These are phyloP conservation scores for Anthonomus grandis DNA, from an alignment of 1,140 invertebrate species.

Conservation along the genomic window DNA sequence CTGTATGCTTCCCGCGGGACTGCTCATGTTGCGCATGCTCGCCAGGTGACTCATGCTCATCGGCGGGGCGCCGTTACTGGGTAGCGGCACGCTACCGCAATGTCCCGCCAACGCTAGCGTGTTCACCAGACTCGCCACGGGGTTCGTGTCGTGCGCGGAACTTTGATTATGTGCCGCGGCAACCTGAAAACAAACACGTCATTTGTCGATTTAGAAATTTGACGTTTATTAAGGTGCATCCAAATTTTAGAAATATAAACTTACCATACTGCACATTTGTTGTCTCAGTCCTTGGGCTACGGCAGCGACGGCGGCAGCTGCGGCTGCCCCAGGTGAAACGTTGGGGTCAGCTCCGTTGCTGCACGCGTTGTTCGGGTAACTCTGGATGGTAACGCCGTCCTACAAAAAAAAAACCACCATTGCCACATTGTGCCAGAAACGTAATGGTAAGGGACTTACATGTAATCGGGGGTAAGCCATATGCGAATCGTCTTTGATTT, in stretches of 20 bases:
- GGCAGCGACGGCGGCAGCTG: constrained; percentile 69
- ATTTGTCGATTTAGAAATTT: no score
- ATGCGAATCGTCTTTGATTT: constrained; percentile 72
- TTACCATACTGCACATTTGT: constrained; percentile 68
- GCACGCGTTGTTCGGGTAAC: constrained; percentile 47
- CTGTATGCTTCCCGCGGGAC: constrained; percentile 46
- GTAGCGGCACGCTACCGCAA: constrained; percentile 46
- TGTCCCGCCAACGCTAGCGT: constrained; percentile 44
- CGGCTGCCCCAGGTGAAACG: constrained; percentile 61
- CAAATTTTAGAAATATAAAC: no score
- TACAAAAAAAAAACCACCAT: constrained; percentile 15
- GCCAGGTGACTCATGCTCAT: constrained; percentile 44
- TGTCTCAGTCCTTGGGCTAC: constrained; percentile 67
- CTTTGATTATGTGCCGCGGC: constrained; percentile 57
- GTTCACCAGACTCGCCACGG: constrained; percentile 48
- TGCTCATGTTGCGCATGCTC: constrained; percentile 43
- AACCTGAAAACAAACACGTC: constrained; percentile 14
- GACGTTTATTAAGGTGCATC: no score
- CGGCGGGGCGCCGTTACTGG: constrained; percentile 45
- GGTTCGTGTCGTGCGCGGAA: constrained; percentile 54
- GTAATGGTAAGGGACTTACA: constrained; percentile 43
- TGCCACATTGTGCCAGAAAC: constrained; percentile 11
- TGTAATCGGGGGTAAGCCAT: constrained; percentile 52
- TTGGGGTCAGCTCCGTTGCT: constrained; percentile 61
- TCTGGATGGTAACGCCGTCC: constrained; percentile 45